Evolutionary conservation across 2,113 vertebrate genomes (phyloP).

Genomic region (Diadophis punctatus): DNA sequence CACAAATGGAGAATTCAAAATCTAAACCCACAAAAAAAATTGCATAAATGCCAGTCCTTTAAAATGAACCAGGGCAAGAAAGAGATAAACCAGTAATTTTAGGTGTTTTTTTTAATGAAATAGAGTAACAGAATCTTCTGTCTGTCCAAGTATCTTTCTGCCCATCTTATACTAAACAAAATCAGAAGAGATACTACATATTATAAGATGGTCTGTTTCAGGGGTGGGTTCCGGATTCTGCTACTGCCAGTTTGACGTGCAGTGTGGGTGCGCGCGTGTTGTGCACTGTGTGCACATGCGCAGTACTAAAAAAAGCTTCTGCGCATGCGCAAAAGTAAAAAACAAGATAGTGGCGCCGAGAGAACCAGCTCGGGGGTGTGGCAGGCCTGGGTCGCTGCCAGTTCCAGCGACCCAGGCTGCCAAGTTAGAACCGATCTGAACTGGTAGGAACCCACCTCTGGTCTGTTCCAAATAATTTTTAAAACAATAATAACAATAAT

Average conservation of each 20-base stretch:
- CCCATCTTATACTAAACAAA: not conserved
- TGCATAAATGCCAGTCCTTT: not conserved
- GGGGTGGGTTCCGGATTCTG: too few species aligned
- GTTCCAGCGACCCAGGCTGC: too few species aligned
- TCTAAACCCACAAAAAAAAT: not conserved
- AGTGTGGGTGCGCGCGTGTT: too few species aligned
- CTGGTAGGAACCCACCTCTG: not conserved
- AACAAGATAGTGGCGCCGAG: too few species aligned
- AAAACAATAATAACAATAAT: not conserved
- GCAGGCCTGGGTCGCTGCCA: too few species aligned
- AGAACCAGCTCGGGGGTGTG: too few species aligned
- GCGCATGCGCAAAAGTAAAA: too few species aligned
- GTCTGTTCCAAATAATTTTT: not conserved
- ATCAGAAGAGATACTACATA: not conserved
- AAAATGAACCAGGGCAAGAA: not conserved
- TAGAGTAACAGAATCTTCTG: not conserved
- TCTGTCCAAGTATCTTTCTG: not conserved
- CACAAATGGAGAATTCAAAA: not conserved
- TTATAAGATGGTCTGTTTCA: not conserved
- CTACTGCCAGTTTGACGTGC: too few species aligned
- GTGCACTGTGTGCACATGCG: too few species aligned
- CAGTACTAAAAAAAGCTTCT: too few species aligned
- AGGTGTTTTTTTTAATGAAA: not conserved
- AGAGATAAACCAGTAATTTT: not conserved
- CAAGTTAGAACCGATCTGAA: too few species aligned